phyloP scores from a whole-genome alignment of 2,797 vertebrate species.

The Coreius guichenoti region DNA sequence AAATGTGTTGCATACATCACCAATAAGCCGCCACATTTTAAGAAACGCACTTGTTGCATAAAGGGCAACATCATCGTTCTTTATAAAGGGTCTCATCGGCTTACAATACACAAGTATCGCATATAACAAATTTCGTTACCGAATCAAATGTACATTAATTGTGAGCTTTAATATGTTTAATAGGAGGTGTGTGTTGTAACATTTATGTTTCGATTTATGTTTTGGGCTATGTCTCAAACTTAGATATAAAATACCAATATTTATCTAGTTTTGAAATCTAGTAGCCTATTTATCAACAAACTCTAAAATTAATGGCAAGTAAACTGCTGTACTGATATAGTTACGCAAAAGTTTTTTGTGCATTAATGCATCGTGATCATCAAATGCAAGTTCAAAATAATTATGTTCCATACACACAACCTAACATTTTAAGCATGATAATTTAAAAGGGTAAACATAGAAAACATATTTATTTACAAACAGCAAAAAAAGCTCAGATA shows the following conservation, averaged over 20 bases:
- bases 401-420: not conserved
- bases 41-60: constrained; percentile 17
- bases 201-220: not conserved
- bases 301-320: not conserved
- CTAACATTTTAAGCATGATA: not conserved
- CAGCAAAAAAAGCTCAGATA: not conserved
- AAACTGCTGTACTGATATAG: not conserved
- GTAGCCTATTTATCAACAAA: no score
- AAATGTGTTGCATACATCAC: constrained; percentile 3
- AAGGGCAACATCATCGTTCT: not conserved
- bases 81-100: no score
- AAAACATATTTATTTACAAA: no score
- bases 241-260: not conserved
- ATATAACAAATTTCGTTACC: not conserved
- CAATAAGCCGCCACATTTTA: not conserved
- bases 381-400: not conserved
- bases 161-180: not conserved
- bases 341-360: not conserved
- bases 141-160: not conserved
- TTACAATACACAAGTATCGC: not conserved
- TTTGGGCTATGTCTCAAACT: not conserved
- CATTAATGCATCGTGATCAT: not conserved
- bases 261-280: not conserved
- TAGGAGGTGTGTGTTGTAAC: not conserved
- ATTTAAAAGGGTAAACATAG: not conserved